Evolutionary conservation across 1,140 invertebrate species (phyloP).

Genomic region (Leptinotarsa lineolata): DNA sequence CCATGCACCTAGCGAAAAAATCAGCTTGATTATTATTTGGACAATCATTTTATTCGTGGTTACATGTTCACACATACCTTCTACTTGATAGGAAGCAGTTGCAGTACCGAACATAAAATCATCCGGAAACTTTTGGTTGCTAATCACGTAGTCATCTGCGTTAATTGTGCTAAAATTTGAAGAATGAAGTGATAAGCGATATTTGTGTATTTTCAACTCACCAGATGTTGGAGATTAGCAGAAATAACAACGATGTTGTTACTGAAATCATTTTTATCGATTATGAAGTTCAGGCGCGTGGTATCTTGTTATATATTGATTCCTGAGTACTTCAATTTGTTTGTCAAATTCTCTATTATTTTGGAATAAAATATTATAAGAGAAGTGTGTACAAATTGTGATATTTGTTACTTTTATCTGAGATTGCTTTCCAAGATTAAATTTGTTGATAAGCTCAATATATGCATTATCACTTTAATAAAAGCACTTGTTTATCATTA

Average conservation of each 20-base stretch:
- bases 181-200: too few species aligned
- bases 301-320: too few species aligned
- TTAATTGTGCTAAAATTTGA: too few species aligned
- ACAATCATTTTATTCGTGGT: background rate
- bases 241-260: background rate
- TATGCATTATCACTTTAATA: too few species aligned
- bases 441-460: too few species aligned
- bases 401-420: too few species aligned
- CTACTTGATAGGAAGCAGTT: constrained; percentile 52
- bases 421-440: too few species aligned
- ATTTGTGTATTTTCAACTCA: background rate
- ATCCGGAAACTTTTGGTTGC: constrained; percentile 45
- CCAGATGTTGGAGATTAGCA: background rate
- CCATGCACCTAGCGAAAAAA: background rate
- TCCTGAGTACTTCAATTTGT: too few species aligned
- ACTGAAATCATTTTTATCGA: background rate
- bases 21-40: background rate
- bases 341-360: too few species aligned
- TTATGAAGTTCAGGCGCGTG: background rate
- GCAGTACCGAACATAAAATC: constrained; percentile 47
- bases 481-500: too few species aligned
- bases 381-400: too few species aligned
- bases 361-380: too few species aligned
- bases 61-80: constrained; percentile 39
- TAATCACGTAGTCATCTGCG: background rate